phyloP scores from a whole-genome alignment of 2,797 vertebrate genomes.

The Sciurus vulgaris region DNA sequence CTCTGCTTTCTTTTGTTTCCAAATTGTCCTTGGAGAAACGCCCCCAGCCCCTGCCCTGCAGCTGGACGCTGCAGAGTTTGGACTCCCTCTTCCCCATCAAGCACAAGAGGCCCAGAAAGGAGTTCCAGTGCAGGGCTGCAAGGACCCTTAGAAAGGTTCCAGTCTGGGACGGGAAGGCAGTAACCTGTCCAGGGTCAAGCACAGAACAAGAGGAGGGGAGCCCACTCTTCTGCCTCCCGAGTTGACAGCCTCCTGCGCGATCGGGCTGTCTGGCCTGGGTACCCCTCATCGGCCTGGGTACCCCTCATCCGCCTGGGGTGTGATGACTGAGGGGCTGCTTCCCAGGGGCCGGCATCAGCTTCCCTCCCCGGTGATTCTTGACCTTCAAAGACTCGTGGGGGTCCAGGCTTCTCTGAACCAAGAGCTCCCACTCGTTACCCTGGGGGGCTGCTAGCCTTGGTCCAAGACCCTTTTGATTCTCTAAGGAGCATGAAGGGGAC shows the following conservation, averaged over 20 bases:
- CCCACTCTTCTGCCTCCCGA: neutral
- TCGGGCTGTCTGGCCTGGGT: neutral
- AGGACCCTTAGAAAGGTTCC: neutral
- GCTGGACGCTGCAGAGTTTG: neutral
- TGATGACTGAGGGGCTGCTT: neutral
- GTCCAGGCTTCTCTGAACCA: conserved; percentile 33
- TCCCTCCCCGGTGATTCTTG: conserved; percentile 32
- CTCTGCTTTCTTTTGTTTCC: neutral
- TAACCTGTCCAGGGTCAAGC: neutral
- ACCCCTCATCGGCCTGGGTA: neutral
- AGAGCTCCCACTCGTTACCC: neutral
- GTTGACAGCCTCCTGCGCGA: neutral
- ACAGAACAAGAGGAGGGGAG: neutral
- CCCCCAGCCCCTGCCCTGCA: too few relatives aligned
- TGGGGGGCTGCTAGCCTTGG: neutral
- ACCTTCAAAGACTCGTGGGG: conserved; percentile 12
- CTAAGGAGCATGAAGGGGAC: conserved; percentile 43
- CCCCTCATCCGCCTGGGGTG: neutral
- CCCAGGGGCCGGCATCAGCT: neutral
- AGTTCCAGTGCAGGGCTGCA: neutral
- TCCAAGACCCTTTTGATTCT: conserved; percentile 62
- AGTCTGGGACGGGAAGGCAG: neutral
- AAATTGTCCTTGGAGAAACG: neutral
- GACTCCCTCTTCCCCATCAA: neutral
- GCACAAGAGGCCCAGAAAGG: conserved; percentile 48